Percentiles rank a stretch among this genome's conserved stretches.
phyloP scores from a whole-genome alignment of 2,888 invertebrate genomes.

The Allophyes oxyacanthae region DNA sequence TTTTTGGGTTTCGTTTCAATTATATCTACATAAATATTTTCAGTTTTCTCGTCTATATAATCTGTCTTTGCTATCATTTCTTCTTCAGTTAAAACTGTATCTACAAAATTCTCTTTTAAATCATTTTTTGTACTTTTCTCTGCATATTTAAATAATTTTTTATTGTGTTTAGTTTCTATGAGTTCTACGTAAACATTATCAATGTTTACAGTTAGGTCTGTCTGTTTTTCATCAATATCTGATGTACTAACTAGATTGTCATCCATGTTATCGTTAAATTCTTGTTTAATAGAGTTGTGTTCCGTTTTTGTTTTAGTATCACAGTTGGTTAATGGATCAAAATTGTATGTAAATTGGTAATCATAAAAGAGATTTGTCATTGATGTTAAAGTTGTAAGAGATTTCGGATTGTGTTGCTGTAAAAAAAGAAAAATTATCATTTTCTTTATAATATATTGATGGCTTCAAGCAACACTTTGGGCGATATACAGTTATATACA shows the following conservation, averaged over 20 bases:
- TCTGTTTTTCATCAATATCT: constrained; percentile 12
- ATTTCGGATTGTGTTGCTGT: constrained; percentile 37
- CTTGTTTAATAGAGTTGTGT: constrained; percentile 30
- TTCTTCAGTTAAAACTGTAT: not conserved
- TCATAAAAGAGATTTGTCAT: constrained; percentile 23
- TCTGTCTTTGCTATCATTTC: no score
- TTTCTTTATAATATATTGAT: not conserved
- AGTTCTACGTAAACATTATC: not conserved
- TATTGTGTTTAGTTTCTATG: constrained; percentile 2
- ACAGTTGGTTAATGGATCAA: constrained; percentile 26
- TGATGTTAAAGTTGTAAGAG: constrained; percentile 24
- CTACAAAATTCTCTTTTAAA: not conserved
- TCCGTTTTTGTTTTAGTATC: constrained; percentile 17
- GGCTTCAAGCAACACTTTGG: not conserved
- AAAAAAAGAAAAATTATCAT: constrained; percentile 35
- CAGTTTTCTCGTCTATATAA: not conserved
- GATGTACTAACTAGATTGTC: constrained; percentile 25
- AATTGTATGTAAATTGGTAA: constrained; percentile 12
- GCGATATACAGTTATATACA: not conserved
- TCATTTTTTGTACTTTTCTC: not conserved
- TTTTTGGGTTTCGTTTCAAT: constrained; percentile 15
- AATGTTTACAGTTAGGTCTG: not conserved
- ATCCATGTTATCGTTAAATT: constrained; percentile 22
- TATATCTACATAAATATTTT: not conserved
- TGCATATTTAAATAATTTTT: not conserved